Percentiles rank a stretch among this genome's conserved stretches.
Evolutionary conservation across 2,888 invertebrate species (phyloP).

Genomic region (Rhamphomyia laevipes): DNA sequence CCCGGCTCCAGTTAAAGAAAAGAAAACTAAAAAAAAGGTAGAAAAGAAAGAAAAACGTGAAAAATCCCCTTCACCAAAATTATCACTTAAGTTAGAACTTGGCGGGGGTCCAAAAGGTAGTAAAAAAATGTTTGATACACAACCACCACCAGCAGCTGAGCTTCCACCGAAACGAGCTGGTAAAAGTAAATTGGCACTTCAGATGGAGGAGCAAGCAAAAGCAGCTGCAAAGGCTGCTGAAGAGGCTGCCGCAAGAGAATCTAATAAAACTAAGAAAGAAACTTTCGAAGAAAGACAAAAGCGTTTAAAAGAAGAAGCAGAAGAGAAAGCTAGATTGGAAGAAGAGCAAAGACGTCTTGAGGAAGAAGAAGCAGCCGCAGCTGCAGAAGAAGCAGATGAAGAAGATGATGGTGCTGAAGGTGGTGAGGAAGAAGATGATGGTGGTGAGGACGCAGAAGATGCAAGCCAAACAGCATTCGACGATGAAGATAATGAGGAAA

Average conservation of each 20-base stretch:
- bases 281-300: slow-evolving; percentile 32
- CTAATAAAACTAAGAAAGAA: slow-evolving; percentile 29
- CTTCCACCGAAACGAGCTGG: slow-evolving; percentile 29
- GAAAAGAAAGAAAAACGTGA: slow-evolving; percentile 34
- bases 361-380: slow-evolving; percentile 25
- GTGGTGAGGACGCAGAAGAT: slow-evolving; percentile 15
- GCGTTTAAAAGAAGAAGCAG: slow-evolving; percentile 29
- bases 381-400: slow-evolving; percentile 20
- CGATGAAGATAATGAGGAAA: slow-evolving; percentile 17
- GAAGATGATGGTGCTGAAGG: slow-evolving; percentile 22
- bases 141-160: slow-evolving; percentile 21
- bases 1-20: slow-evolving; percentile 15
- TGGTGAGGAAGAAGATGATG: slow-evolving; percentile 21
- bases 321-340: slow-evolving; percentile 16
- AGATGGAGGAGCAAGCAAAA: slow-evolving; percentile 35
- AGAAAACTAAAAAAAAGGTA: slow-evolving; percentile 29
- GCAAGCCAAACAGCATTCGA: slow-evolving; percentile 22
- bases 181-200: slow-evolving; percentile 32
- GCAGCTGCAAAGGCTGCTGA: slow-evolving; percentile 33
- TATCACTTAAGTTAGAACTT: slow-evolving; percentile 33
- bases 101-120: slow-evolving; percentile 31
- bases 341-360: slow-evolving; percentile 28
- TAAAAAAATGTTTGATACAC: slow-evolving; percentile 35
- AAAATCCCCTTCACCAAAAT: slow-evolving; percentile 32
- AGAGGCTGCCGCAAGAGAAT: slow-evolving; percentile 26